Evolutionary conservation across 2,888 invertebrate genomes (phyloP), one percentile per base, ranked within the genome.

Genomic region (Tiliacea aurago): DNA sequence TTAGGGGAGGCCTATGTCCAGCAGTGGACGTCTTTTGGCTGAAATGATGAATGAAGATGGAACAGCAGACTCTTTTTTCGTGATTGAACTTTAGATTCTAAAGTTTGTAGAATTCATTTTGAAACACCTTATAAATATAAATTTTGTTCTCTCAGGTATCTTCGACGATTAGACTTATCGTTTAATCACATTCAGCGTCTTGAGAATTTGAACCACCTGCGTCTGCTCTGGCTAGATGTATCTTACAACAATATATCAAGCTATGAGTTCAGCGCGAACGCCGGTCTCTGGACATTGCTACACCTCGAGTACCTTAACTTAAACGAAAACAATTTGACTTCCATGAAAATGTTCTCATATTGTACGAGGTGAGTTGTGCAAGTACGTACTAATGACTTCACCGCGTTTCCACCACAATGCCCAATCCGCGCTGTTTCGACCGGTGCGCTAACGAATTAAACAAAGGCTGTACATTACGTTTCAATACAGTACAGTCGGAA

Each of bases 81-180:
- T n/a, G n/a, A n/a, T n/a, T n/a, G n/a, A n/a, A n/a, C n/a, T n/a
- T n/a, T n/a, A n/a, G n/a, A n/a, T n/a, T n/a, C 28, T 28, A 28
- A 28, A 28, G 28, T 28, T 28, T 28, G 28, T 28, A 1, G 28
- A 28, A 3, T 28, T 28, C 1, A 28, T 28, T 28, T 28, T 28
- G 28, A 28, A 28, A 28, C 28, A 28, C 28, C 28, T 28, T 28
- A n/a, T n/a, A n/a, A 28, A 28, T 28, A 13, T 49, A 33, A n/a
- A 6, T 49, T 43, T 20, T n/a, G 4, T 28, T 73, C 37, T 91
- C 90, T 63, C 83, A 97, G 97, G 85, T 97, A 96, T 88, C 93
- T 97, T 23, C 94, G 96, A 33, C 95, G 96, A 28, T 91, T 97
- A 63, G 97, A 97, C 86, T 89, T 97, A 49, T 97, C 97, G 0